These are phyloP conservation scores for Drosophila tristis DNA, from an alignment of 1,140 invertebrate genomes.

Conservation along the genomic window DNA sequence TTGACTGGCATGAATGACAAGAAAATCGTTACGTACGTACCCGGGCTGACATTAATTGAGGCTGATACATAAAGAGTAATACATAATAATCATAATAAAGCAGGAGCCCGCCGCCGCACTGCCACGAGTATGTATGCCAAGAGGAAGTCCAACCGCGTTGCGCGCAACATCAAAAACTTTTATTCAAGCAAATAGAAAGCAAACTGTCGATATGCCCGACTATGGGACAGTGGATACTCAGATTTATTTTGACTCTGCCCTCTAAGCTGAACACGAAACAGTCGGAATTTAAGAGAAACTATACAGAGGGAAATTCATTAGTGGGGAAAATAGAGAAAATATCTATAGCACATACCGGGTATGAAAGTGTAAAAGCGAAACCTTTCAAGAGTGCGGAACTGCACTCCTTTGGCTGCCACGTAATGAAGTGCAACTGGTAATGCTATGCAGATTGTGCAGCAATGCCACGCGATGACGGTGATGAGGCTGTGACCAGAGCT, in stretches of 20 bases:
- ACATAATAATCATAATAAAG: slow-evolving; percentile 75
- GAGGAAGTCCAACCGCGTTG: too few relatives aligned
- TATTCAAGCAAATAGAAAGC: too few relatives aligned
- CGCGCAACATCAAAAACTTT: too few relatives aligned
- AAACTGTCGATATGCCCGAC: too few relatives aligned
- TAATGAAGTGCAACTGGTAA: slow-evolving; percentile 29
- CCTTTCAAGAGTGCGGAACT: slow-evolving; percentile 22
- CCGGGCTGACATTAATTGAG: slow-evolving; percentile 78
- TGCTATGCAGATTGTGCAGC: slow-evolving; percentile 38
- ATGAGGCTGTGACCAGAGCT: slow-evolving; percentile 36
- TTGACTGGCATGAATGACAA: slow-evolving; percentile 79
- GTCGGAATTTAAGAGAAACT: too few relatives aligned
- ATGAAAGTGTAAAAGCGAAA: background rate
- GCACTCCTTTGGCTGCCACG: slow-evolving; percentile 17
- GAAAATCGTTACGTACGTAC: slow-evolving; percentile 66
- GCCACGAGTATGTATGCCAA: slow-evolving; percentile 28
- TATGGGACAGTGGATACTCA: too few relatives aligned
- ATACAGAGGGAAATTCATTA: too few relatives aligned
- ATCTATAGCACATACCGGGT: too few relatives aligned
- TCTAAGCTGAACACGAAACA: too few relatives aligned
- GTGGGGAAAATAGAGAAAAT: too few relatives aligned
- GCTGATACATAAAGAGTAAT: slow-evolving; percentile 74
- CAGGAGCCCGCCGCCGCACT: background rate
- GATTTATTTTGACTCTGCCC: too few relatives aligned
- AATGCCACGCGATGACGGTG: slow-evolving; percentile 28